phyloP scores from a whole-genome alignment of 2,113 vertebrate genomes.

The Xenopus laevis region DNA sequence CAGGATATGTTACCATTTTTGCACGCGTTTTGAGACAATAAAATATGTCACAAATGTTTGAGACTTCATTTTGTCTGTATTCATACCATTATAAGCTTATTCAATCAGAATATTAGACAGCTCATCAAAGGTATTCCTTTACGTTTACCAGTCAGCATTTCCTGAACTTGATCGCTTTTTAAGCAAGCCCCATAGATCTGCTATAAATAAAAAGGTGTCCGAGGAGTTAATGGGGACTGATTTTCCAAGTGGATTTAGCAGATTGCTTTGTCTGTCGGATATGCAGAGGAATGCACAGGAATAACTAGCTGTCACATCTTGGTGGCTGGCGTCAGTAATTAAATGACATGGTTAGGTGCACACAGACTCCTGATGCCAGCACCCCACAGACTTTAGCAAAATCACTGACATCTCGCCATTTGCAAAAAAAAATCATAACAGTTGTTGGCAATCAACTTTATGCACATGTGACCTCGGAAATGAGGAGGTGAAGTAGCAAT shows the following conservation, averaged over 20 bases:
- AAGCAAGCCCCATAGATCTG: too few relatives aligned
- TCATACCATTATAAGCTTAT: too few relatives aligned
- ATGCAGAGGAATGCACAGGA: constrained; percentile 17
- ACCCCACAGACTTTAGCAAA: constrained; percentile 48
- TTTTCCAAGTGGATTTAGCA: constrained; percentile 48
- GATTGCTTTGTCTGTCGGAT: constrained; percentile 60
- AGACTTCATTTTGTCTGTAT: too few relatives aligned
- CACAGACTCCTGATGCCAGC: constrained; percentile 54
- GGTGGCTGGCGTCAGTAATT: constrained; percentile 57
- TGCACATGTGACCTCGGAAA: neutral
- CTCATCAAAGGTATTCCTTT: too few relatives aligned
- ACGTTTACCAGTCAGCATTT: too few relatives aligned
- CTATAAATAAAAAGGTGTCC: too few relatives aligned
- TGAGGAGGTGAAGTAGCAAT: neutral
- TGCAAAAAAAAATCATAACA: constrained; percentile 29
- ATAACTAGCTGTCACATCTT: constrained; percentile 52
- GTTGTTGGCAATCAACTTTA: neutral
- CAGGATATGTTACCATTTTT: too few relatives aligned
- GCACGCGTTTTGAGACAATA: too few relatives aligned
- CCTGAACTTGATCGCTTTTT: too few relatives aligned
- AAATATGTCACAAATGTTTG: too few relatives aligned
- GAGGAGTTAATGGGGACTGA: constrained; percentile 17
- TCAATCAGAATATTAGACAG: too few relatives aligned
- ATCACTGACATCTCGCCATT: constrained; percentile 52
- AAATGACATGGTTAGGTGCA: constrained; percentile 64